Percentiles rank a stretch among this genome's conserved stretches.
Evolutionary conservation across 2,113 vertebrate genomes (phyloP).

Genomic region (Gila orcuttii): DNA sequence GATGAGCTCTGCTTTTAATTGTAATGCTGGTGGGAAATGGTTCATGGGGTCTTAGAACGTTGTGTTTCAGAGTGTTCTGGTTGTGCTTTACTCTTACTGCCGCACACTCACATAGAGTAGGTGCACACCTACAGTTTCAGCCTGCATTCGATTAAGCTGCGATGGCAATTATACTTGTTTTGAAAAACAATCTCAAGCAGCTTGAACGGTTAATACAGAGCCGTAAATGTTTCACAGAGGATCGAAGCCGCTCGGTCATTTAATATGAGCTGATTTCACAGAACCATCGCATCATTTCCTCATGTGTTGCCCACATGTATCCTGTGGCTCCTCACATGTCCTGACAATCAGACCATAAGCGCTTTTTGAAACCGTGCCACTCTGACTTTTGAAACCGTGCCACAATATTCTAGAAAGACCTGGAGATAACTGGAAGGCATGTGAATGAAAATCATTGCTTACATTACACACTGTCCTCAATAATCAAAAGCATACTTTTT

Average conservation of each 20-base stretch:
- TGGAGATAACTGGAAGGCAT: slow-evolving; percentile 40
- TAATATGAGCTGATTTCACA: slow-evolving; percentile 58
- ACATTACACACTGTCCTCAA: slow-evolving; percentile 49
- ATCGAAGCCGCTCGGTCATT: slow-evolving; percentile 59
- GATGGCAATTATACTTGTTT: slow-evolving; percentile 69
- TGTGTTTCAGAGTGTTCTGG: neutral
- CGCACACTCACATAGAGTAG: slow-evolving; percentile 58
- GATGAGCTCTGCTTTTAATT: slow-evolving; percentile 36
- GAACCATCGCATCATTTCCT: slow-evolving; percentile 34
- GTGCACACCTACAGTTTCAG: slow-evolving; percentile 59
- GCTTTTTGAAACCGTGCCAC: slow-evolving; percentile 55
- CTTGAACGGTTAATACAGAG: slow-evolving; percentile 55
- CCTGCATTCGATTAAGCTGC: slow-evolving; percentile 71
- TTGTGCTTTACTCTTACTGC: neutral
- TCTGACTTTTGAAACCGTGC: slow-evolving; percentile 32
- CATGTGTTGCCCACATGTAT: slow-evolving; percentile 72
- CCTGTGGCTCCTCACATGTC: slow-evolving; percentile 55
- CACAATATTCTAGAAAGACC: slow-evolving; percentile 20
- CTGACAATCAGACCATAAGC: slow-evolving; percentile 53
- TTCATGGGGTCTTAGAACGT: neutral
- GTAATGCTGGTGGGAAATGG: neutral
- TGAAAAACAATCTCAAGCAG: slow-evolving; percentile 67
- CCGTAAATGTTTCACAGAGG: slow-evolving; percentile 47
- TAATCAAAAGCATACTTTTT: slow-evolving; percentile 46
- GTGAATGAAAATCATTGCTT: slow-evolving; percentile 48